Conservation (phyloP, 2,888 invertebrate species). For the Drosophila subsilvestris region DNA sequence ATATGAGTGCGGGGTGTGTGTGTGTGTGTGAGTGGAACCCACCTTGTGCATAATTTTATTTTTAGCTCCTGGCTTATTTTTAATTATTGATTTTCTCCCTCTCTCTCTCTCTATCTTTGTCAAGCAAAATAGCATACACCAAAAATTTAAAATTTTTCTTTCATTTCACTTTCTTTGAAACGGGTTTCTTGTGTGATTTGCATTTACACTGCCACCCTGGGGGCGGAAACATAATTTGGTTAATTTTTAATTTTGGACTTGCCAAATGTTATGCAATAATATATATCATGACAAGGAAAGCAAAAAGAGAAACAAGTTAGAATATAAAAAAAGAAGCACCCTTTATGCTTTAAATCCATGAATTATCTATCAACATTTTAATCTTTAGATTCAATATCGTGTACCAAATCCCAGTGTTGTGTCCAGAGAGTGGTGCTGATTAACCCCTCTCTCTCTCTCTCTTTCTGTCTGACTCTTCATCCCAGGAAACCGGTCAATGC, state of each 20-base stretch:
- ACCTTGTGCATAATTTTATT: conserved; percentile 61
- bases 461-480: conserved; percentile 2
- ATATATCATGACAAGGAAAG: not conserved
- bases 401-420: not conserved
- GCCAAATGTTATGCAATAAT: conserved; percentile 3
- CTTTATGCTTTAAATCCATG: too few relatives aligned
- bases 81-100: conserved; percentile 66
- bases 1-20: not conserved
- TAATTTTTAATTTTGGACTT: conserved; percentile 25
- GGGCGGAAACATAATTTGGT: not conserved
- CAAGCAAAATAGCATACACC: conserved; percentile 3
- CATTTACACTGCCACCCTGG: not conserved
- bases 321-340: not conserved
- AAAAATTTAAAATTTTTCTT: conserved; percentile 16
- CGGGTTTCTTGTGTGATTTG: conserved; percentile 13
- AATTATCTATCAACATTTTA: too few relatives aligned
- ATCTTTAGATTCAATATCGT: too few relatives aligned
- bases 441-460: not conserved
- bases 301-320: not conserved
- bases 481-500: conserved; percentile 8
- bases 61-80: conserved; percentile 67
- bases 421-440: conserved; percentile 1
- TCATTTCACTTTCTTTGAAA: conserved; percentile 31
- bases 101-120: not conserved
- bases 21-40: conserved; percentile 25